Base-by-base conservation (phyloP, 1,140 invertebrate genomes). In the Drosophila carrolli region DNA sequence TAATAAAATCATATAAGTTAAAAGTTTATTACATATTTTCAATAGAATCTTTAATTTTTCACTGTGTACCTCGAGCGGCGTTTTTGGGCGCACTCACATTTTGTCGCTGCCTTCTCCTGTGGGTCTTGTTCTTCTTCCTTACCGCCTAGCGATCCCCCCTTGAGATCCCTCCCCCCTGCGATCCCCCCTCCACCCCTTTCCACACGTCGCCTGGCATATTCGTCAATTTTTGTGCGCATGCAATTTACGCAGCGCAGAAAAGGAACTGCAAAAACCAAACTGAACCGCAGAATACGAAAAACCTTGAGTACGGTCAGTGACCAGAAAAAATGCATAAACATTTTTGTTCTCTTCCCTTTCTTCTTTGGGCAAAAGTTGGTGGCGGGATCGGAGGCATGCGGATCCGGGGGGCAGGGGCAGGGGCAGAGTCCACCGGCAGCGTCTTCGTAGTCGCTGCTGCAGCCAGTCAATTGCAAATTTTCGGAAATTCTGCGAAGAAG, bases 261-360 rank as follows among this genome's bases (percentile, higher is more conserved):
- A 79, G 83, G 70, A 82, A 78, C 65, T 50, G 67, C 53, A 46
- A 38, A 65, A 66, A 37, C 65, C 61, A 68, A 68, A 68, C 65
- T 53, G 65, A 68, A 68, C 65, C 65, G 61, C 79, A 88, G 79
- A 89, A 88, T 88, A 88, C 84, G 84, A 88, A 88, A 88, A 88
- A 89, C 84, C 84, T 88, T 88, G 84, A 89, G 84, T 89, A 89
- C 84, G 84, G 84, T 88, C 84, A 88, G 84, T 89, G 84, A 88
- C 84, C 84, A 88, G 65, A 89, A 88, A 86, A 88, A 88, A 88
- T 88, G 84, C 84, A 88, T 88, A 88, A 88, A 88, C 84, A 88
- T 88, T 89, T 88, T 89, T 88, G 79, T 83, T 75, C 73, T 83
- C 75, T 55, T 57, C 66, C 66, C 68, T 72, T 72, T 71, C 68